Evolutionary conservation across 2,797 vertebrate species (phyloP), one percentile per base, ranked within the genome.

Genomic region (Microctenopoma stevenorrisi): DNA sequence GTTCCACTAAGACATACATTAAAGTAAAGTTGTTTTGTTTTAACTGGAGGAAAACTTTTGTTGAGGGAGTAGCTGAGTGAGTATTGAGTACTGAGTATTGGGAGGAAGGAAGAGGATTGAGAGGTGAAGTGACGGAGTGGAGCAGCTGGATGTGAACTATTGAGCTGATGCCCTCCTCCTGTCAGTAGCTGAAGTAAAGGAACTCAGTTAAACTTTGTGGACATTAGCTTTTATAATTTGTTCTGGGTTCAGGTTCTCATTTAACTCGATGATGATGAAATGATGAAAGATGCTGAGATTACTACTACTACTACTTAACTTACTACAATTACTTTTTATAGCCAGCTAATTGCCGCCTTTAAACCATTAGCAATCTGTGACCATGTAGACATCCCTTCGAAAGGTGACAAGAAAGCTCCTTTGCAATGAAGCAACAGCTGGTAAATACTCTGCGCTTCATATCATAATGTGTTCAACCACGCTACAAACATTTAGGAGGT

Each of bases 61-160:
- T 74, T 70, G 75, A 78, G 67, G 71, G 76, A 51, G 30, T 33
- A 63, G 69, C 76, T 52, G 44, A 68, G 22, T 22, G 63, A 30
- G 42, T 80, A 30, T 30, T 30, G 30, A 33, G 30, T 33, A 33
- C 5, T 7, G 30, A 33, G 30, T 33, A 58, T 63, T 67, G 62
- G 64, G 63, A 64, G 47, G 71, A 53, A 60, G 67, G 68, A 54
- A 46, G 40, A 37, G 65, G 81, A 82, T 71, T 76, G 70, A 85
- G 58, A 74, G 51, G 62, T 72, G 86, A 83, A 90, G 76, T 86
- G 82, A 88, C 70, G 65, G 65, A 82, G 68, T 6, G 40, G 66
- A 83, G 68, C 58, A 68, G 78, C 70, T 78, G 69, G 66, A 83
- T 78, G 52, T 55, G 68, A 86, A 75, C 74, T 79, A 75, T 78